Base-by-base conservation (phyloP, 2,888 invertebrate genomes). In the Unio pictorum region DNA sequence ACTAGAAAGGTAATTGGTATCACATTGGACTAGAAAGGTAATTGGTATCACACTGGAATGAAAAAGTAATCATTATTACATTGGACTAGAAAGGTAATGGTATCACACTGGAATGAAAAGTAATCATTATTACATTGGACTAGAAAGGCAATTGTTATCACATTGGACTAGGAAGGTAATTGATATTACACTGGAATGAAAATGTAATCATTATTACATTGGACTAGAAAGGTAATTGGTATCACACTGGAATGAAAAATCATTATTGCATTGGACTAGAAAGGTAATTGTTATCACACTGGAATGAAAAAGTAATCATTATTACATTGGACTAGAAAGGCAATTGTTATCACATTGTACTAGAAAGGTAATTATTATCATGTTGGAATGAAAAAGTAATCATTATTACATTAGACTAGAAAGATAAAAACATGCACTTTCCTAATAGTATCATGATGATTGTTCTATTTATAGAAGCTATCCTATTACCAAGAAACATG, bases 31-130 rank as follows among this genome's bases (percentile, higher is more conserved):
- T 7, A 0, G 7, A 34, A 34, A 34, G 34, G 34, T 34, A 34
- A 34, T 34, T 34, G 7, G 6, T 34, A 6, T 34, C 7, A 8
- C 34, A 34, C 5, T 30, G 28, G 28, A 23, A 23, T 23, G 23
- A 23, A 30, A 30, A 30, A 6, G 30, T 30, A 30, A 30, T 30
- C 6, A 30, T 30, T 30, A 30, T 30, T 6, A 34, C 7, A 34
- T 7, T 34, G 34, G 7, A 34, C 34, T 7, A 0, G 7, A 82
- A 81, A 83, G 82, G 82, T 84, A 68, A n/a, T n/a, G 28, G 23
- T 45, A 11, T 11, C 45, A 23, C 11, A 45, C 30, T 28, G 64
- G 30, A 55, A 18, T 58, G 63, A 56, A 67, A 55, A 54, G 55
- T 45, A 23, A 23, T 30, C 34, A 20, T 0, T 34, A 7, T 5